phyloP scores from a whole-genome alignment of 2,888 invertebrate genomes.

The Pandemis cinnamomeana region DNA sequence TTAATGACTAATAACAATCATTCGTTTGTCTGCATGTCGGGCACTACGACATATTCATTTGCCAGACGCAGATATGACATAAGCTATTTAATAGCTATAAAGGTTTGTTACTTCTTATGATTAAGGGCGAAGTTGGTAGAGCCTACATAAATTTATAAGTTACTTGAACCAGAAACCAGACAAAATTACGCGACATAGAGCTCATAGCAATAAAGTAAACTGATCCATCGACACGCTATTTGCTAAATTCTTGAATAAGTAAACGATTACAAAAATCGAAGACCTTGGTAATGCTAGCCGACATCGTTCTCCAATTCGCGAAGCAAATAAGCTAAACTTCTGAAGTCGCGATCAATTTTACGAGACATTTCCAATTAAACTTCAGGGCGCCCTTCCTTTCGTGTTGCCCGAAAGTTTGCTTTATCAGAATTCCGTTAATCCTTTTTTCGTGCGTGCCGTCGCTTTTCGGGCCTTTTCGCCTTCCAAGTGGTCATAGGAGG shows the following conservation, averaged over 20 bases:
- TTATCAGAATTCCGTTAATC: constrained; percentile 40
- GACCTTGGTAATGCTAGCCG: constrained; percentile 53
- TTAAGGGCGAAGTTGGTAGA: neutral
- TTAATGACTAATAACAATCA: too few relatives aligned
- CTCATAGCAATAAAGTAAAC: neutral
- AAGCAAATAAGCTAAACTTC: constrained; percentile 71
- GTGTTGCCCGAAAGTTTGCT: constrained; percentile 35
- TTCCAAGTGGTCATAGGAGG: constrained; percentile 25
- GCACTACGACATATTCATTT: too few relatives aligned
- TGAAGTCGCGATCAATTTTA: constrained; percentile 71
- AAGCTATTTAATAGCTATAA: too few relatives aligned
- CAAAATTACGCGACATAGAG: neutral
- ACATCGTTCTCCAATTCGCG: constrained; percentile 62
- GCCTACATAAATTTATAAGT: neutral
- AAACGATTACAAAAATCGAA: constrained; percentile 41
- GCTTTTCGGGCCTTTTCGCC: constrained; percentile 26
- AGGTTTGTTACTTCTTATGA: too few relatives aligned
- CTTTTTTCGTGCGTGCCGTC: constrained; percentile 33
- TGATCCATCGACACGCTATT: constrained; percentile 14
- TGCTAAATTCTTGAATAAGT: neutral
- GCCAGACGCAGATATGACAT: too few relatives aligned
- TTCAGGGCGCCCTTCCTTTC: constrained; percentile 60
- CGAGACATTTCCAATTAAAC: constrained; percentile 81
- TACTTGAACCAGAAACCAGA: neutral
- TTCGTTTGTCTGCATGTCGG: too few relatives aligned